phyloP scores from a whole-genome alignment of 2,797 vertebrate genomes.

The Anableps anableps region DNA sequence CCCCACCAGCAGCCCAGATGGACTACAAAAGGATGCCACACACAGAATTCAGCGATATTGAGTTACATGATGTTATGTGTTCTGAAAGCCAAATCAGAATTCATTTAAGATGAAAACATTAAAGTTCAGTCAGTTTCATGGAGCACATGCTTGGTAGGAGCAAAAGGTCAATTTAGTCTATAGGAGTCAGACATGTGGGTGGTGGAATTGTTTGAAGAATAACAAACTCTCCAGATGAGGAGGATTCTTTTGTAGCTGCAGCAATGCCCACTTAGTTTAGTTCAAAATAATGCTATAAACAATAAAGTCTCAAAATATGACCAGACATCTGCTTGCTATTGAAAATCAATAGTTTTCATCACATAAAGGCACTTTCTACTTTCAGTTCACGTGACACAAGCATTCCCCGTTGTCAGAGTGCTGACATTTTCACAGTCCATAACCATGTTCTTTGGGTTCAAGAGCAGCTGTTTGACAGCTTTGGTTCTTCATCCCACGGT shows the following conservation, averaged over 20 bases:
- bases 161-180: slow-evolving; percentile 52
- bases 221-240: slow-evolving; percentile 50
- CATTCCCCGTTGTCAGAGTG: slow-evolving; percentile 6
- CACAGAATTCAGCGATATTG: slow-evolving; percentile 30
- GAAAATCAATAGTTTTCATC: slow-evolving; percentile 65
- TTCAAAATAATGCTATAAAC: slow-evolving; percentile 49
- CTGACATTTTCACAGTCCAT: slow-evolving; percentile 57
- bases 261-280: slow-evolving; percentile 19
- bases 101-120: slow-evolving; percentile 10
- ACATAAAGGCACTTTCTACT: slow-evolving; percentile 46
- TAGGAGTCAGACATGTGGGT: slow-evolving; percentile 43
- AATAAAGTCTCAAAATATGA: slow-evolving; percentile 50
- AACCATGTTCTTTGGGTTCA: slow-evolving; percentile 53
- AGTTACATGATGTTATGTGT: slow-evolving; percentile 22
- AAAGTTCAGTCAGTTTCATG: slow-evolving; percentile 8
- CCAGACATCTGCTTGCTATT: slow-evolving; percentile 41
- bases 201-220: slow-evolving; percentile 48
- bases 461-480: slow-evolving; percentile 34
- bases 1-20: slow-evolving; percentile 73
- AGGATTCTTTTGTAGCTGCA: slow-evolving; percentile 25
- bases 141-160: slow-evolving; percentile 30
- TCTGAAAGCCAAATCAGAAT: slow-evolving; percentile 25
- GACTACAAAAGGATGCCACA: slow-evolving; percentile 51
- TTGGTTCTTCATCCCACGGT: not conserved
- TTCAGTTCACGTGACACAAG: slow-evolving; percentile 45